Percentiles rank a stretch among this genome's conserved stretches.
phyloP scores from a whole-genome alignment of 2,797 vertebrate genomes.

The Nasua narica region DNA sequence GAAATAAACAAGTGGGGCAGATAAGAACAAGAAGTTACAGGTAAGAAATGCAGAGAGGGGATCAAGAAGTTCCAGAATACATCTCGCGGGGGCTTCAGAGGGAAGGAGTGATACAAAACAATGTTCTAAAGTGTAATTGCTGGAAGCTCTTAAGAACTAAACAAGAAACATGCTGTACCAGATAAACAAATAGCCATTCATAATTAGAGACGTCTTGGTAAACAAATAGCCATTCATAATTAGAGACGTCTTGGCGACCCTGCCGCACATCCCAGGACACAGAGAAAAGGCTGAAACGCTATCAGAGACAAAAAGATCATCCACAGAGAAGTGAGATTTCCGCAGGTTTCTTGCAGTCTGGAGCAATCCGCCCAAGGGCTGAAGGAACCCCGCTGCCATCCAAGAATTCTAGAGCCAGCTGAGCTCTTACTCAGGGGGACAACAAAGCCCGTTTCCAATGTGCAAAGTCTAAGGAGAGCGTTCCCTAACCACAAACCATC shows the following conservation, averaged over 20 bases:
- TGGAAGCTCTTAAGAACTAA: neutral
- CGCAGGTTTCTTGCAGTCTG: neutral
- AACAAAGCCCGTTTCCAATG: neutral
- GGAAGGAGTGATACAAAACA: neutral
- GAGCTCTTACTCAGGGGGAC: neutral
- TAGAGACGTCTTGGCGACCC: neutral
- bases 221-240: too few relatives aligned
- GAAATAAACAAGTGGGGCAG: neutral
- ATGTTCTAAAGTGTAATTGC: too few relatives aligned
- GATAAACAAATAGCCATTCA: accelerated
- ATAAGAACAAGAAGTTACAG: neutral
- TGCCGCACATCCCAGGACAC: too few relatives aligned
- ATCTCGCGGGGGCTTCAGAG: neutral
- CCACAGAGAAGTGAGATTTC: neutral
- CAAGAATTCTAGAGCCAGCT: neutral
- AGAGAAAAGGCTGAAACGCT: neutral
- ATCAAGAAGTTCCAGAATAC: accelerated
- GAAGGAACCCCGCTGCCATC: neutral
- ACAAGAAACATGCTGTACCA: accelerated
- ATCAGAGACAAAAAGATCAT: neutral
- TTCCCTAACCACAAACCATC: neutral
- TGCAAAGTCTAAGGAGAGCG: neutral
- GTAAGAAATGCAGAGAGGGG: neutral
- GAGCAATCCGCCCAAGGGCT: neutral
- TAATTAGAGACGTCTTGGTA: accelerated